A percentile compares a stretch with the other conserved stretches of the same genome.
Evolutionary conservation across 53 echinoderm and acorn worm genomes (phyloP).

Genomic region (Patiria pectinifera): DNA sequence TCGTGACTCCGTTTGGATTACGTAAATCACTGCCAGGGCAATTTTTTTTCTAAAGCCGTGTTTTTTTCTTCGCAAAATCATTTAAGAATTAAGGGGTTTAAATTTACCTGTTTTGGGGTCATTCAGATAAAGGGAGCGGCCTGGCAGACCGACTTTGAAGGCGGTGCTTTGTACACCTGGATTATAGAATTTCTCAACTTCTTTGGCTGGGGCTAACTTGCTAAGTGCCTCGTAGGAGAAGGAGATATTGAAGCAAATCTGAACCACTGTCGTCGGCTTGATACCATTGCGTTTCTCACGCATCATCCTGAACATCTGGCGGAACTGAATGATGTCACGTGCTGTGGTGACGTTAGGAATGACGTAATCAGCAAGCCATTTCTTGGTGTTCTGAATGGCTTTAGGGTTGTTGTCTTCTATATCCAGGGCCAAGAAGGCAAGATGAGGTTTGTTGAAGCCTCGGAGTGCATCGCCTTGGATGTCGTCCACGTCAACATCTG

Average conservation of each 20-base stretch:
- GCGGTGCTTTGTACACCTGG: not conserved
- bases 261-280: conserved; percentile 37
- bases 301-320: conserved; percentile 42
- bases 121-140: conserved; percentile 24
- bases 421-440: conserved; percentile 40
- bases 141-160: conserved; percentile 53
- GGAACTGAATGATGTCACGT: conserved; percentile 28
- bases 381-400: conserved; percentile 6
- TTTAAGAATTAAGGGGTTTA: not conserved
- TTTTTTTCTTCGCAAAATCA: too few species aligned
- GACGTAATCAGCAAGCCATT: conserved; percentile 47
- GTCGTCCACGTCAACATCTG: conserved; percentile 34
- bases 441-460: conserved; percentile 56
- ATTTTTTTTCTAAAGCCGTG: too few species aligned
- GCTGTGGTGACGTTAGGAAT: conserved; percentile 45
- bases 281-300: conserved; percentile 19
- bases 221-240: conserved; percentile 46
- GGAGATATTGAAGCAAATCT: conserved; percentile 42
- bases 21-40: too few species aligned
- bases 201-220: conserved; percentile 4
- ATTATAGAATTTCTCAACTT: conserved; percentile 28
- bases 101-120: conserved; percentile 43
- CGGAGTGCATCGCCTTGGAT: conserved; percentile 53
- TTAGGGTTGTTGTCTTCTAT: not conserved
- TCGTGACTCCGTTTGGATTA: too few species aligned